Conservation (phyloP, 1,140 invertebrate genomes). For the Drosophila novamexicana region DNA sequence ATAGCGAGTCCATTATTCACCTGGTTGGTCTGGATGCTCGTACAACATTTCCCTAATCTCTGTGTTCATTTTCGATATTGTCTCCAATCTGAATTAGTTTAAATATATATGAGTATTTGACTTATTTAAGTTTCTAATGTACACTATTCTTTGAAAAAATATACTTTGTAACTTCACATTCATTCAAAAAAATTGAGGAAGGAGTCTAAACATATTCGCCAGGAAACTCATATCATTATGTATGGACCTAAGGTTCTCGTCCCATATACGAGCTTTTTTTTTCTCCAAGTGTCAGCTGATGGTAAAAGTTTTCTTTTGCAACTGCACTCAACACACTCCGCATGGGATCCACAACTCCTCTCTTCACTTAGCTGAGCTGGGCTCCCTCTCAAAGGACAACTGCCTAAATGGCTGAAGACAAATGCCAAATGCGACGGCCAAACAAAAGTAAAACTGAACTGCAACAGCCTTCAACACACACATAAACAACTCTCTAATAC, state of each 20-base stretch:
- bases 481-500: conserved; percentile 26
- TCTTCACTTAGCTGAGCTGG: conserved; percentile 12
- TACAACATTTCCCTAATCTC: too few relatives aligned
- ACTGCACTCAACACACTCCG: conserved; percentile 23
- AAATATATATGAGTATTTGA: too few relatives aligned
- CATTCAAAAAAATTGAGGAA: too few relatives aligned
- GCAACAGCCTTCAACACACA: conserved; percentile 37
- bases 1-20: too few relatives aligned
- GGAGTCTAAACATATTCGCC: background rate
- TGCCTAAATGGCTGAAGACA: conserved; percentile 36
- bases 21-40: too few relatives aligned
- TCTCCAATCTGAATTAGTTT: too few relatives aligned
- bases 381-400: conserved; percentile 31
- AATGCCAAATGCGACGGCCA: conserved; percentile 40
- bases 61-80: too few relatives aligned
- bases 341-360: conserved; percentile 10
- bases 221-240: background rate
- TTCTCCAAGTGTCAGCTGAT: conserved; percentile 8
- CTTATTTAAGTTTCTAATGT: too few relatives aligned
- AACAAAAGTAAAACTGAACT: conserved; percentile 23
- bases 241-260: too few relatives aligned
- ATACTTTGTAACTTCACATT: too few relatives aligned
- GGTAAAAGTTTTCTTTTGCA: conserved; percentile 21
- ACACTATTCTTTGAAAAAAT: too few relatives aligned
- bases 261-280: background rate